phyloP scores from a whole-genome alignment of 2,113 vertebrate species.

The Sphaerodactylus townsendi region DNA sequence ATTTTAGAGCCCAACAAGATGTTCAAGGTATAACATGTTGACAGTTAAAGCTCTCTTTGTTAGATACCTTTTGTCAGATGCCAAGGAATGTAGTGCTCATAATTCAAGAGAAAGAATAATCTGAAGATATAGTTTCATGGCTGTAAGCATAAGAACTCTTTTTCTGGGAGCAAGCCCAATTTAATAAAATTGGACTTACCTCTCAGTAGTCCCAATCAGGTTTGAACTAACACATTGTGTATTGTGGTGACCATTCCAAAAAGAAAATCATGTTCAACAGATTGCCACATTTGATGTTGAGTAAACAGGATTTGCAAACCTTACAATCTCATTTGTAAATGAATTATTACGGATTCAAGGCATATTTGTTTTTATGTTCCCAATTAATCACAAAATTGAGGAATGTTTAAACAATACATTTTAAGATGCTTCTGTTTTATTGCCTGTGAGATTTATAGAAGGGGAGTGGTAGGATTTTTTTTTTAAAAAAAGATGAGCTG shows the following conservation, averaged over 20 bases:
- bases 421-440: conserved; percentile 53
- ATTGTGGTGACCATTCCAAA: neutral
- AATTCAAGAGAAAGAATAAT: neutral
- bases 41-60: no score
- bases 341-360: conserved; percentile 18
- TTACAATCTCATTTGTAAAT: conserved; percentile 21
- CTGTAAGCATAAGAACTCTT: no score
- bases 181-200: no score
- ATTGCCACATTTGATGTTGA: neutral
- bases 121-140: neutral
- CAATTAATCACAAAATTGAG: conserved; percentile 32
- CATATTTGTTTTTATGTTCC: conserved; percentile 33
- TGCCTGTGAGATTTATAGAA: conserved; percentile 34
- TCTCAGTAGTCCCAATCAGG: neutral
- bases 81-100: neutral
- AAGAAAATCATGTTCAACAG: conserved; percentile 9
- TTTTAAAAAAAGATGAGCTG: conserved; percentile 44
- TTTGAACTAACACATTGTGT: neutral
- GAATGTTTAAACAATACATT: conserved; percentile 41
- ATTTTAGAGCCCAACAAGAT: no score
- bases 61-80: no score
- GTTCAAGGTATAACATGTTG: no score
- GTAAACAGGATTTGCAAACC: neutral
- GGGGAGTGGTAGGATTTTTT: neutral
- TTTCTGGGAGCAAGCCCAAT: no score